Evolutionary conservation across 2,888 invertebrate genomes (phyloP), one percentile per base, ranked within the genome.

Genomic region (Cetonia aurata): DNA sequence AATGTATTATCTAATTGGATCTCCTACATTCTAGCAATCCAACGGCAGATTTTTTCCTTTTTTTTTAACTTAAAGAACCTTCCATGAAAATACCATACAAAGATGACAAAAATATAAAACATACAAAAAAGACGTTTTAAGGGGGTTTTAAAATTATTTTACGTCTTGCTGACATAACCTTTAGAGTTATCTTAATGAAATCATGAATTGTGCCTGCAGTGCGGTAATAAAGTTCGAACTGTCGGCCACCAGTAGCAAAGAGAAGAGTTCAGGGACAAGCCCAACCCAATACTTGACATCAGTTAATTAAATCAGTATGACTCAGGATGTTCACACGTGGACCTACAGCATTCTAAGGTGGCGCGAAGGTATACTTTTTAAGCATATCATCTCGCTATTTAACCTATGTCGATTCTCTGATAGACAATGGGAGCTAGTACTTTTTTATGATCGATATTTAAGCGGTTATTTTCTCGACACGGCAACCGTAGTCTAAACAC

Each of bases 161-260:
- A 60, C 55, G 53, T 53, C 53, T 69, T 17, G 17, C 62, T 57
- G 71, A 65, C 68, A 71, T 59, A 62, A 67, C 53, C 70, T 68
- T 53, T 69, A 50, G 50, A 67, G 71, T 72, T 74, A 74, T 74
- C 74, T 74, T 74, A 74, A 74, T 74, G 74, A 72, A 74, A 74
- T 74, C 74, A 56, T 60, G 67, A 69, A 62, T 69, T 69, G 69
- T 69, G 55, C 53, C 52, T 17, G 44, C 71, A 65, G 68, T 70
- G 66, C 53, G 60, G 60, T 70, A 68, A 70, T 72, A 72, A 72
- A 53, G 70, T 69, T 71, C 59, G 67, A 71, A 66, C 69, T 69
- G 65, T 69, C 69, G 72, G 42, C 62, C 62, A 50, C 60, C 62
- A 65, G 70, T 48, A 65, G 46, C 55, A 65, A 68, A 48, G 60